Base-by-base conservation (phyloP, 1,140 invertebrate species). In the Sinonovacula constricta region DNA sequence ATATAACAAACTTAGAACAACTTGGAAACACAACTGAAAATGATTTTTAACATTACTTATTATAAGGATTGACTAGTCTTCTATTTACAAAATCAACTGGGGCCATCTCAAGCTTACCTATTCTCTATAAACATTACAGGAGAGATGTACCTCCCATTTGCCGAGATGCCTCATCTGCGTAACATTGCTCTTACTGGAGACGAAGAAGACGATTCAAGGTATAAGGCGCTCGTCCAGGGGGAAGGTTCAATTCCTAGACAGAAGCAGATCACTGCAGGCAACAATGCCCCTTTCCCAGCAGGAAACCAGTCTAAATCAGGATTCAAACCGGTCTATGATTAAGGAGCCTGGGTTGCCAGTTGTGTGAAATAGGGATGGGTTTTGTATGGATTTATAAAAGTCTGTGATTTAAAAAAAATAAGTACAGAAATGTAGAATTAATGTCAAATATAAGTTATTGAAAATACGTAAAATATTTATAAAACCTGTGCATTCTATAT, bases 131-230 rank as follows among this genome's bases (percentile, higher is more conserved):
- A n/a, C 63, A 39, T 69, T 66, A 1, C 71, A 90, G 89, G 90
- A 22, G 86, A 88, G 49, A 87, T 88, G 60, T 91, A 89, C 78
- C 74, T 91, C 10, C 90, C 90, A 28, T 91, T 91, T 87, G 87
- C 89, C 31, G 90, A 91, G 81, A 91, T 91, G 86, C 90, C 90
- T 15, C 84, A 89, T 51, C 71, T 91, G 24, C 82, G 90, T 26
- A 91, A 91, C 84, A 90, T 90, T 63, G 88, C 87, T 1, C 74
- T 91, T 24, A 90, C 89, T 12, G 90, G 90, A 3, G 83, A 88
- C 45, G 90, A 91, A 62, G 70, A 79, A 30, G 88, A 90, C 79
- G 90, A 91, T 56, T 87, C 86, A 36, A 53, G 71, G 7, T 90
- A 90, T 71, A 60, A 84, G 59, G 86, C 84, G 3, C 72, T 89